These are phyloP conservation scores for Eugnorisma glareosa DNA, from an alignment of 2,888 invertebrate genomes.

Conservation along the genomic window DNA sequence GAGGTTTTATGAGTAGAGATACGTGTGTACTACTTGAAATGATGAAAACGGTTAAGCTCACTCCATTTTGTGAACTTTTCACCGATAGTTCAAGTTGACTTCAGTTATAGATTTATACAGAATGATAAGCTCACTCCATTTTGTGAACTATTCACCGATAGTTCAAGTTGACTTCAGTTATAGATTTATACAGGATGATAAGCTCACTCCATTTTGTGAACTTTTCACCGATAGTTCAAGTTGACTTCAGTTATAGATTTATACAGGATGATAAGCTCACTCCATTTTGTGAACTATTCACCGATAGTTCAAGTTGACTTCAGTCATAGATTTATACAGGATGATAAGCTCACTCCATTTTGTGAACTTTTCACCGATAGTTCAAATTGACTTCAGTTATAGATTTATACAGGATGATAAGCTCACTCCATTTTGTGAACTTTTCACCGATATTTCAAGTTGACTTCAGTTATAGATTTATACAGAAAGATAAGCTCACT, in stretches of 20 bases:
- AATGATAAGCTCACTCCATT: too few relatives aligned
- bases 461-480: too few relatives aligned
- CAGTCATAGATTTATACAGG: too few relatives aligned
- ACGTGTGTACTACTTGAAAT: neutral
- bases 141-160: too few relatives aligned
- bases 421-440: too few relatives aligned
- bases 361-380: neutral
- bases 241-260: neutral
- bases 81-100: neutral
- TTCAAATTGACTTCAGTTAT: neutral
- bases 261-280: too few relatives aligned
- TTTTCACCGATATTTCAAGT: too few relatives aligned
- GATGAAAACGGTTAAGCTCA: neutral
- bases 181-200: too few relatives aligned
- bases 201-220: neutral
- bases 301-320: too few relatives aligned
- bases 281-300: too few relatives aligned
- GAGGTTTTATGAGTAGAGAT: neutral
- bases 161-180: too few relatives aligned
- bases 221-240: neutral
- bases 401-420: neutral
- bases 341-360: neutral
- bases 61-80: neutral
- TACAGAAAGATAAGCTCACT: neutral
- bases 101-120: neutral